Conservation (phyloP, 92 coral and sea anemone genomes). For the Phenganax stokvisi region DNA sequence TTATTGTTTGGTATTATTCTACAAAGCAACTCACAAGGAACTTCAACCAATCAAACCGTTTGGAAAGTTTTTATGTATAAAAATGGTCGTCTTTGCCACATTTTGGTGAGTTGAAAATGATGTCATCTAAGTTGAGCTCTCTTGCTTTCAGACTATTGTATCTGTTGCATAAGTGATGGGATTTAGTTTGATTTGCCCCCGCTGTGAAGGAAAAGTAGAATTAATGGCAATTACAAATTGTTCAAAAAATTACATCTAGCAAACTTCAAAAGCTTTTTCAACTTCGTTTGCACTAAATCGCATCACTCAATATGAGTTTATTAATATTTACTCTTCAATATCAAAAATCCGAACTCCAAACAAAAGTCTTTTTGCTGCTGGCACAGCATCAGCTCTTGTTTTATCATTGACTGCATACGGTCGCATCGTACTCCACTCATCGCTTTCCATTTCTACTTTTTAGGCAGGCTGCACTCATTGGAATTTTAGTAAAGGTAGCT, state of each 20-base stretch:
- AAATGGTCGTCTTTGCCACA: constrained; percentile 88
- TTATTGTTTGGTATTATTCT: constrained; percentile 78
- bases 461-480: constrained; percentile 85
- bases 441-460: not conserved
- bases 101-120: constrained; percentile 59
- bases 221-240: too few relatives aligned
- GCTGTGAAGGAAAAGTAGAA: too few relatives aligned
- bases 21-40: constrained; percentile 67
- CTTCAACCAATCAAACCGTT: constrained; percentile 74
- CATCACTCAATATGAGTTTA: too few relatives aligned
- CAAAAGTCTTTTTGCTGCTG: not conserved
- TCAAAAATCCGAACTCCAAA: not conserved
- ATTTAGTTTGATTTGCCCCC: too few relatives aligned
- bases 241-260: too few relatives aligned
- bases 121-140: not conserved
- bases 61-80: constrained; percentile 81
- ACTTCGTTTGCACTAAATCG: too few relatives aligned
- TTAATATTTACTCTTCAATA: not conserved
- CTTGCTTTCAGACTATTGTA: not conserved
- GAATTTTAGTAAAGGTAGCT: constrained; percentile 75
- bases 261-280: too few relatives aligned
- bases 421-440: not conserved
- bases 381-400: not conserved
- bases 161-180: too few relatives aligned
- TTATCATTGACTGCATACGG: not conserved